Conservation (phyloP, 2,888 invertebrate genomes). For the Leucoptera coffeella region DNA sequence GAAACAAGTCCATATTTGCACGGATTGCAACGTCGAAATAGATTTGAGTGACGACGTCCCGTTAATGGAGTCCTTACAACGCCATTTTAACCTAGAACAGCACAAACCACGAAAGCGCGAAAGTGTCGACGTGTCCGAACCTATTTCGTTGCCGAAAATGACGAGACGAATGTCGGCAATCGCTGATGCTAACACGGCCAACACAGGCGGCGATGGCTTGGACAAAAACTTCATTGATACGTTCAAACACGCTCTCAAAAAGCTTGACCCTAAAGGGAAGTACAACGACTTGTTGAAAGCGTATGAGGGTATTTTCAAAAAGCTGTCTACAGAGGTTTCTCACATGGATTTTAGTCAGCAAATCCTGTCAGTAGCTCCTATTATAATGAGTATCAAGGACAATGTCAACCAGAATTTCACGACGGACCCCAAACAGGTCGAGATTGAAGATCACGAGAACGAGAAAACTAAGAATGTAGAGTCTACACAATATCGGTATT, state of each 20-base stretch:
- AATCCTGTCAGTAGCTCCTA: constrained; percentile 36
- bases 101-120: constrained; percentile 31
- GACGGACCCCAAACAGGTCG: constrained; percentile 30
- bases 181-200: constrained; percentile 18
- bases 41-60: constrained; percentile 37
- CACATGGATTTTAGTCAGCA: constrained; percentile 26
- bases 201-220: constrained; percentile 23
- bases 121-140: constrained; percentile 37
- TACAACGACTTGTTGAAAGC: constrained; percentile 26
- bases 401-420: constrained; percentile 43
- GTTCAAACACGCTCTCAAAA: constrained; percentile 23
- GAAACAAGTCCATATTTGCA: constrained; percentile 38
- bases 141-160: constrained; percentile 33
- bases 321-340: constrained; percentile 21
- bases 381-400: constrained; percentile 44
- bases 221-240: constrained; percentile 24
- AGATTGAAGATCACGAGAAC: constrained; percentile 32
- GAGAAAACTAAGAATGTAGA: constrained; percentile 30
- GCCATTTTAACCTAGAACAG: constrained; percentile 30
- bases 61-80: constrained; percentile 37
- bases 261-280: constrained; percentile 31
- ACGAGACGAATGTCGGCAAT: constrained; percentile 32
- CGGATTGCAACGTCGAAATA: constrained; percentile 36
- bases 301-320: constrained; percentile 26
- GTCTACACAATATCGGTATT: constrained; percentile 35